These are phyloP conservation scores for Falco columbarius DNA, from an alignment of 2,797 vertebrate genomes.

Conservation along the genomic window DNA sequence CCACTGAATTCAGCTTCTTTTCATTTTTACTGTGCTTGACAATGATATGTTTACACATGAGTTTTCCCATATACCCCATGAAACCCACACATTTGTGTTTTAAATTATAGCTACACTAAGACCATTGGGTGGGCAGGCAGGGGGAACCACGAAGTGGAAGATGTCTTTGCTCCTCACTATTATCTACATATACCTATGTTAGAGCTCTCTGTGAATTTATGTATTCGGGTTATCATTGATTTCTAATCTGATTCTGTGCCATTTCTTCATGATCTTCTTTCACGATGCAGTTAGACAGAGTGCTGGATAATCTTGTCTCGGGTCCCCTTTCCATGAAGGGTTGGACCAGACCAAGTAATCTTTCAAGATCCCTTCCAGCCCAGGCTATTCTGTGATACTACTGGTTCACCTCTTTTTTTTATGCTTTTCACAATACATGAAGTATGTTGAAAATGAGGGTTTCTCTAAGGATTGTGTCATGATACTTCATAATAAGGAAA, in stretches of 20 bases:
- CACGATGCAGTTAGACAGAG: not conserved
- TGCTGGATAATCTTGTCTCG: not conserved
- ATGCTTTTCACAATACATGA: not conserved
- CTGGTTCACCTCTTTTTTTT: not conserved
- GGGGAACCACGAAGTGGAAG: not conserved
- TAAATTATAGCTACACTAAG: not conserved
- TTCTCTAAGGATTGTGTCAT: not conserved
- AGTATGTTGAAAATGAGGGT: not conserved
- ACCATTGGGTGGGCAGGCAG: not conserved
- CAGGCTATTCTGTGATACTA: not conserved
- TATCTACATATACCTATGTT: not conserved
- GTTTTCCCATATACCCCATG: not conserved
- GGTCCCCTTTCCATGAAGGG: not conserved
- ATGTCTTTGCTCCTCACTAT: not conserved
- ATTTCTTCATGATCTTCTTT: not conserved
- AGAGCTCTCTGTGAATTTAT: not conserved
- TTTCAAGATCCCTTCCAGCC: not conserved
- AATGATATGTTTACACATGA: not conserved
- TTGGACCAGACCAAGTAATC: not conserved
- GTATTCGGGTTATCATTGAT: not conserved
- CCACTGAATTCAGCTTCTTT: not conserved
- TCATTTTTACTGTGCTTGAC: not conserved
- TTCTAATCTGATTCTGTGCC: not conserved
- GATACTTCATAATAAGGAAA: not conserved
- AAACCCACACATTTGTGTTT: not conserved